Evolutionary conservation across 2,797 vertebrate genomes (phyloP), one percentile per base, ranked within the genome.

Genomic region (Fistularia commersonii): DNA sequence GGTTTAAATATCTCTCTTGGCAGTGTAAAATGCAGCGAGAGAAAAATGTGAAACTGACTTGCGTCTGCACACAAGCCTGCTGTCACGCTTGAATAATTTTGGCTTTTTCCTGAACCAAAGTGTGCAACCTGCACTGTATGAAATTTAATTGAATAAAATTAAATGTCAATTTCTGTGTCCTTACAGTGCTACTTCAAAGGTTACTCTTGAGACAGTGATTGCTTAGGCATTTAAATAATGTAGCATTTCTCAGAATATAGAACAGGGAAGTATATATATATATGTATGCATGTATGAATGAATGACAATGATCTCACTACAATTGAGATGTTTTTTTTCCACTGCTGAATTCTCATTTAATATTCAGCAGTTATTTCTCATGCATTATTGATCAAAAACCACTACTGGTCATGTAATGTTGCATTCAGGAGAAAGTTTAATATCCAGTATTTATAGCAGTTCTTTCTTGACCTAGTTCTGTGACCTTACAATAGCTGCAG

Each of bases 141-240:
- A 23, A 23, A 23, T 23, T 23, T 2, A 23, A 23, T 23, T 23
- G 4, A 23, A 9, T 31, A 43, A 32, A 41, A 61, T 60, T 51
- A 54, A 39, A 45, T 45, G 33, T 62, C 36, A 54, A 37, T 64
- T 51, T 35, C 23, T 64, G 32, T 49, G 37, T 53, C 36, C 37
- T 45, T 23, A 11, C 33, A 32, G 33, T 13, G 12, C 6, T n/a
- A 39, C 57, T 68, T 71, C 55, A 68, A 53, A 64, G 49, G 60
- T 50, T 60, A 45, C 34, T 41, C 48, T 33, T 15, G 47, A 48
- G 41, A 37, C 48, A 13, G n/a, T 34, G 42, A 45, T 54, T 54
- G 39, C 65, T 67, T 39, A 41, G 31, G 12, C 54, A 54, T 41
- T 71, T 82, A 52, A 80, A 83, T 83, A 70, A 83, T 84, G 48